These are phyloP conservation scores for Germaria angustata DNA, from an alignment of 2,888 invertebrate species.

Conservation along the genomic window DNA sequence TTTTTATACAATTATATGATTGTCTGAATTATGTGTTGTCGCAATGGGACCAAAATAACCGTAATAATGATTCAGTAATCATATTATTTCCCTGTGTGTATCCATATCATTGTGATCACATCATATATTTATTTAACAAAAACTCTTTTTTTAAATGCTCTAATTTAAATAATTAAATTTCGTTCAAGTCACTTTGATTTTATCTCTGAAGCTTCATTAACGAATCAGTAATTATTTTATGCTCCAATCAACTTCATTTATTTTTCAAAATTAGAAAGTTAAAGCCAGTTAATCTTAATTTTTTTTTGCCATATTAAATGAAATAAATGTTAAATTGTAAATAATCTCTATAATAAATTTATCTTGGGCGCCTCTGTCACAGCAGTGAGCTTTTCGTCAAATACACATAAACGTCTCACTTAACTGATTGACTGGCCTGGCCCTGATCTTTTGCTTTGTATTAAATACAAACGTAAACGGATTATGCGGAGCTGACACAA, in stretches of 20 bases:
- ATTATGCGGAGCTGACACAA: conserved; percentile 43
- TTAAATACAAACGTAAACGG: background rate
- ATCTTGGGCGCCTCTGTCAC: conserved; percentile 64
- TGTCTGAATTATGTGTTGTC: too few species aligned
- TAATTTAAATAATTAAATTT: background rate
- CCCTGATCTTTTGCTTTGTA: background rate
- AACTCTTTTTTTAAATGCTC: background rate
- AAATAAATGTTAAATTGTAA: background rate
- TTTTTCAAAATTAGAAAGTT: conserved; percentile 10
- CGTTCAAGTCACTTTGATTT: background rate
- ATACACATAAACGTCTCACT: conserved; percentile 45
- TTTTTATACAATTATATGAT: too few species aligned
- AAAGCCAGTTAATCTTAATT: background rate
- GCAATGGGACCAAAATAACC: too few species aligned
- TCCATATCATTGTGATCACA: too few species aligned
- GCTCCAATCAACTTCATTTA: conserved; percentile 26
- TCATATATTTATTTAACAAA: too few species aligned
- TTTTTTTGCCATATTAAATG: conserved; percentile 27
- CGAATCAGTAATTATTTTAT: conserved; percentile 32
- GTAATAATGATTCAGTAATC: too few species aligned
- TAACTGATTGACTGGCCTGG: conserved; percentile 54
- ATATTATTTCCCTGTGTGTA: too few species aligned
- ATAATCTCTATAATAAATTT: conserved; percentile 39
- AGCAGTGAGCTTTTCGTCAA: conserved; percentile 63
- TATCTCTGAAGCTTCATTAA: conserved; percentile 31